phyloP scores from a whole-genome alignment of 2,888 invertebrate genomes.

The Dolichopus griseipennis region DNA sequence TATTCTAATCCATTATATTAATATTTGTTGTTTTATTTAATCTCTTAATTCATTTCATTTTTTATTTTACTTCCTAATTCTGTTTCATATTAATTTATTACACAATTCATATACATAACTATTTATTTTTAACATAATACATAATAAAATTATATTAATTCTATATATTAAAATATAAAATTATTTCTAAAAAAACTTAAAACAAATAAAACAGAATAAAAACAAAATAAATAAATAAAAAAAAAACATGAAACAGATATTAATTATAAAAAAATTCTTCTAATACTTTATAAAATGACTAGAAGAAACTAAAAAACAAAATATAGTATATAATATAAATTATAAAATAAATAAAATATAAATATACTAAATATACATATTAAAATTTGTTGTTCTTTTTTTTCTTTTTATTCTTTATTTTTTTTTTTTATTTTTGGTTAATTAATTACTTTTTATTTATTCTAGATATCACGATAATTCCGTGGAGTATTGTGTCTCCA shows the following conservation, averaged over 20 bases:
- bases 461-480: conserved; percentile 47
- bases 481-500: conserved; percentile 46
- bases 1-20: background rate
- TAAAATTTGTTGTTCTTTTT: background rate
- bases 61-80: background rate
- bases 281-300: background rate
- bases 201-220: background rate
- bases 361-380: background rate
- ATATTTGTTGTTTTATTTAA: background rate
- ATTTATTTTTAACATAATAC: background rate
- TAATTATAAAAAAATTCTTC: background rate
- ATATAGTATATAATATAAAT: no score
- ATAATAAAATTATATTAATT: no score
- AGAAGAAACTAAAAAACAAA: background rate
- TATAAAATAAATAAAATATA: no score
- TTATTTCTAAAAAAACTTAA: no score
- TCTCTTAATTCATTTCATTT: background rate
- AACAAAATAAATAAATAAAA: background rate
- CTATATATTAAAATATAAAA: no score
- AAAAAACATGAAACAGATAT: background rate
- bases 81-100: background rate
- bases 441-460: conserved; percentile 31
- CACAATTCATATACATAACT: background rate
- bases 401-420: conserved; percentile 14
- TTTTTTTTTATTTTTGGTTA: conserved; percentile 17